A percentile compares a stretch with the other conserved stretches of the same genome.
Evolutionary conservation across 2,888 invertebrate species (phyloP).

Genomic region (Tridacna gigas): DNA sequence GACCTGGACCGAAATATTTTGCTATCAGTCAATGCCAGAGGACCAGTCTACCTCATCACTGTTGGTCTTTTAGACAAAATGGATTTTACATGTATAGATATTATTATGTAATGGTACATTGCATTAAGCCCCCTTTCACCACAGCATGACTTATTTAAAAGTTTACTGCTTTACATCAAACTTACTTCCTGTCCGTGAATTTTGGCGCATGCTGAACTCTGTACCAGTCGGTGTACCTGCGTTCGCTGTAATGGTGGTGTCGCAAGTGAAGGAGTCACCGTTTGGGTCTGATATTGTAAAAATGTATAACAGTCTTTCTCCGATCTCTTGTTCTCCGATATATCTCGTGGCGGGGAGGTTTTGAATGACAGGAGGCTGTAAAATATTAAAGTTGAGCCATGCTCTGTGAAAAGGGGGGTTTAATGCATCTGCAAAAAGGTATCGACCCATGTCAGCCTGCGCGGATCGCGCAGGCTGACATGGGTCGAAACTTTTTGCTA

Average conservation of each 20-base stretch:
- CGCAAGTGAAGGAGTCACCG: slow-evolving; percentile 27
- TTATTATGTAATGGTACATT: too few species aligned
- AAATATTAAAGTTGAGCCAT: background rate
- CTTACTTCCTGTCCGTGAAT: slow-evolving; percentile 30
- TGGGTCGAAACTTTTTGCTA: background rate
- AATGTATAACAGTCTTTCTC: slow-evolving; percentile 18
- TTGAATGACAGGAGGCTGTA: slow-evolving; percentile 30
- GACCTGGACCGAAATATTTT: too few species aligned
- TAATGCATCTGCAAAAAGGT: too few species aligned
- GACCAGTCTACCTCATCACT: too few species aligned
- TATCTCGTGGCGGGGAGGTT: slow-evolving; percentile 12
- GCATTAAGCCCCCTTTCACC: too few species aligned
- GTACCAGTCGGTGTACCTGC: background rate
- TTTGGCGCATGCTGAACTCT: slow-evolving; percentile 26
- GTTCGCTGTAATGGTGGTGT: slow-evolving; percentile 20
- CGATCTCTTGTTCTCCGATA: slow-evolving; percentile 34
- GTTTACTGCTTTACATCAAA: background rate
- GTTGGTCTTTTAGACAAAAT: too few species aligned
- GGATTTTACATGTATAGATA: too few species aligned
- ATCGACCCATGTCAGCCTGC: too few species aligned
- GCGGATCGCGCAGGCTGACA: too few species aligned
- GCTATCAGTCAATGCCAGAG: too few species aligned
- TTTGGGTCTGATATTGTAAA: slow-evolving; percentile 32
- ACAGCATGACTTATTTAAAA: too few species aligned
- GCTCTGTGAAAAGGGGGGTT: too few species aligned